Percentiles rank a stretch among this genome's conserved stretches.
These are phyloP conservation scores for Rhinichthys klamathensis DNA, from an alignment of 2,113 vertebrate species.

Conservation along the genomic window DNA sequence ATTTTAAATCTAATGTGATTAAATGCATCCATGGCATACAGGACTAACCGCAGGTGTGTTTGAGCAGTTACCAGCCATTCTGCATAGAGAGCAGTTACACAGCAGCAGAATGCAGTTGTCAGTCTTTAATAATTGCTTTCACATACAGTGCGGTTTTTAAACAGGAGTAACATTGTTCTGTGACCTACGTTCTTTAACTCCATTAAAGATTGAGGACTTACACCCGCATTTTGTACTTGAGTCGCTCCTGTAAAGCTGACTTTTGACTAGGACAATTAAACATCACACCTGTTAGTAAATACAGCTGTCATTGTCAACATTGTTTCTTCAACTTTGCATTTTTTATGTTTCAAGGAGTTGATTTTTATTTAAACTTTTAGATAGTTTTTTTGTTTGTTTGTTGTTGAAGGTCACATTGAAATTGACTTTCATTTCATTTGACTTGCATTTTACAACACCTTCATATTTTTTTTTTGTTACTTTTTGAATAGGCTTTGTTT, in stretches of 20 bases:
- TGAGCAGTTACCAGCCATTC: not conserved
- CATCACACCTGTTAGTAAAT: not conserved
- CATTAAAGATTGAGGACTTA: not conserved
- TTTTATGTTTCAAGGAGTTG: not conserved
- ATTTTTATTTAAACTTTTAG: not conserved
- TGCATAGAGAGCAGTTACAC: constrained; percentile 6
- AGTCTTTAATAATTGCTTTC: not conserved
- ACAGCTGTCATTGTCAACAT: not conserved
- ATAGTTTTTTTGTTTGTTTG: not conserved
- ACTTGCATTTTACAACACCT: too few relatives aligned
- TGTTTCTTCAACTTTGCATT: not conserved
- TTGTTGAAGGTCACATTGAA: not conserved
- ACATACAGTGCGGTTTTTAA: not conserved
- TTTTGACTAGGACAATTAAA: not conserved
- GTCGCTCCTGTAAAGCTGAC: not conserved
- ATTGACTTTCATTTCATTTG: not conserved
- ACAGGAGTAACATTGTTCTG: not conserved
- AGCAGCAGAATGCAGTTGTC: not conserved
- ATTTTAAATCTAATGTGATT: constrained; percentile 51
- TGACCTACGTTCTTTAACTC: not conserved
- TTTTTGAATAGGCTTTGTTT: not conserved
- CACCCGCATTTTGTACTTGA: not conserved
- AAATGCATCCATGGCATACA: constrained; percentile 17
- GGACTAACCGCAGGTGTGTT: constrained; percentile 3
- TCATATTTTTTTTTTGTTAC: not conserved